A percentile compares a stretch with the other conserved stretches of the same genome.
These are phyloP conservation scores for Erythrolamprus reginae DNA, from an alignment of 2,113 vertebrate genomes.

Conservation along the genomic window DNA sequence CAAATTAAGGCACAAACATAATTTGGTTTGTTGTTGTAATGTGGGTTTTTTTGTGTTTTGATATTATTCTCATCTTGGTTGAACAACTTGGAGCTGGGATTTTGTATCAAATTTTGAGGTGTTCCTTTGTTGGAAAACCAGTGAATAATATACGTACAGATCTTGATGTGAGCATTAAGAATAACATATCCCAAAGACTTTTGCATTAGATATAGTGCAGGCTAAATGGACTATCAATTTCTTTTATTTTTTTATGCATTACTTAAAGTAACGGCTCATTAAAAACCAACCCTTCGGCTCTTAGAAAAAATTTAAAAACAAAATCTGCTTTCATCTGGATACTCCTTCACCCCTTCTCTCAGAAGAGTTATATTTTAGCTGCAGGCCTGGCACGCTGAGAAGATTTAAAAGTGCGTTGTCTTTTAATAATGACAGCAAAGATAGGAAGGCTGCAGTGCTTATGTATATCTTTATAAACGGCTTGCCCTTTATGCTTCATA, in stretches of 20 bases:
- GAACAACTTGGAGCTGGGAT: constrained; percentile 28
- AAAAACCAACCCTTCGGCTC: constrained; percentile 94
- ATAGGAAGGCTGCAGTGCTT: constrained; percentile 21
- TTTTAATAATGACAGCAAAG: constrained; percentile 14
- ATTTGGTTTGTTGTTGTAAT: not conserved
- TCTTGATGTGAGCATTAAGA: constrained; percentile 94
- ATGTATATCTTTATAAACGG: constrained; percentile 13
- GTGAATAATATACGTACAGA: constrained; percentile 81
- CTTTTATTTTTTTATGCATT: constrained; percentile 99
- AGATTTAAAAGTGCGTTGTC: constrained; percentile 72
- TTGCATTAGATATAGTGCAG: constrained; percentile 90
- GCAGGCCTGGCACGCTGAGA: constrained; percentile 73
- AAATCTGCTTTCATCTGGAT: constrained; percentile 89
- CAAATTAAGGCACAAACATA: rapidly evolving
- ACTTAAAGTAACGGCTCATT: constrained; percentile 99
- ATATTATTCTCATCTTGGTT: not conserved
- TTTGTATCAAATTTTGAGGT: constrained; percentile 28
- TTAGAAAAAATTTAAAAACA: constrained; percentile 53
- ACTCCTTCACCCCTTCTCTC: constrained; percentile 84
- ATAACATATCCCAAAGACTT: constrained; percentile 95
- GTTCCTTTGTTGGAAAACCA: constrained; percentile 43
- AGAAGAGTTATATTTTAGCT: constrained; percentile 84
- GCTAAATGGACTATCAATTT: constrained; percentile 99
- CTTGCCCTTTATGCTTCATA: constrained; percentile 34
- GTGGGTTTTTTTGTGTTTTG: not conserved